These are phyloP conservation scores for Pygoscelis antarcticus DNA, from an alignment of 2,113 vertebrate genomes.

Conservation along the genomic window DNA sequence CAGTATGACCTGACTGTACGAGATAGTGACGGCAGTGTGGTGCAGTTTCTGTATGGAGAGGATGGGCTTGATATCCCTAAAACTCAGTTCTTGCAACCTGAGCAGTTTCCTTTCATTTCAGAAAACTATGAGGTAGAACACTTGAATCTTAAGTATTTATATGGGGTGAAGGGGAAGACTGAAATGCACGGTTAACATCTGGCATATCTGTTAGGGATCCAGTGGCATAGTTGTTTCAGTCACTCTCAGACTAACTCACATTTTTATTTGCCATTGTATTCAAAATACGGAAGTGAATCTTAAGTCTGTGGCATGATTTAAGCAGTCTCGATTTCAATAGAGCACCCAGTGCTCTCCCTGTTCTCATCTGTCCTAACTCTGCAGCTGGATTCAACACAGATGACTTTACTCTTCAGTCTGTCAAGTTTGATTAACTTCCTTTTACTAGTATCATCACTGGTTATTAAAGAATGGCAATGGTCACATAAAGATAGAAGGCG, in stretches of 20 bases:
- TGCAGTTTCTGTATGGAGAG: constrained; percentile 97
- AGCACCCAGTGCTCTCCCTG: background rate
- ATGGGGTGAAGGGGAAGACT: background rate
- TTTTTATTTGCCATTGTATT: background rate
- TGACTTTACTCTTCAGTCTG: background rate
- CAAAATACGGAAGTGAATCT: background rate
- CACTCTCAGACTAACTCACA: background rate
- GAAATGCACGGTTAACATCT: background rate
- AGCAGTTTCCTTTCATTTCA: constrained; percentile 92
- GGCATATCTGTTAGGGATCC: background rate
- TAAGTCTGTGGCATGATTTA: background rate
- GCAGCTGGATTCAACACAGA: background rate
- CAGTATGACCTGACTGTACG: constrained; percentile 95
- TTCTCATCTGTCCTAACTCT: background rate
- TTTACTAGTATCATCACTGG: background rate
- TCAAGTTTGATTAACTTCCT: background rate
- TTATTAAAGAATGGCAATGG: background rate
- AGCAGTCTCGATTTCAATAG: background rate
- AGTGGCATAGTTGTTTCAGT: background rate
- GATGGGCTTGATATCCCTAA: constrained; percentile 95
- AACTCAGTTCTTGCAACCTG: constrained; percentile 89
- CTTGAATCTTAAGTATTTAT: background rate
- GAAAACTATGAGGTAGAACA: constrained; percentile 89
- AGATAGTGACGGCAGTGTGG: constrained; percentile 93
- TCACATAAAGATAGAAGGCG: background rate